phyloP scores from a whole-genome alignment of 2,113 vertebrate species.

The Prionailurus bengalensis region DNA sequence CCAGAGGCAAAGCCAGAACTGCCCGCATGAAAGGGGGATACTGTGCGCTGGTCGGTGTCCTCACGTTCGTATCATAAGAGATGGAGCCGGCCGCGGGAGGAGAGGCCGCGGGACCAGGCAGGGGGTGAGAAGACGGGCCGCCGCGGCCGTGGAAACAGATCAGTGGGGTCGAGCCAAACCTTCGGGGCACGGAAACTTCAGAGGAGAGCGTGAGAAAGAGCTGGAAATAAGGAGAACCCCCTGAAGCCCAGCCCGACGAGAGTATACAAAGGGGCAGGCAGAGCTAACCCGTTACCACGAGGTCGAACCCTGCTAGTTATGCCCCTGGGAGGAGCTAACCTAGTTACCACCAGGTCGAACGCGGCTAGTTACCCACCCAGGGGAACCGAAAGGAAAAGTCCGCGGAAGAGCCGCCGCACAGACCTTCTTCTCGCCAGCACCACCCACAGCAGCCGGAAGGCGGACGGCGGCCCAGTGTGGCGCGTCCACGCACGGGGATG shows the following conservation, averaged over 20 bases:
- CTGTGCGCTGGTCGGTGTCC: neutral
- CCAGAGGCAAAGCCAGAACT: neutral
- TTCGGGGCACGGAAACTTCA: neutral
- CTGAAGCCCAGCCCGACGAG: neutral
- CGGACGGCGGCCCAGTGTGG: neutral
- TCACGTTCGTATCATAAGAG: neutral
- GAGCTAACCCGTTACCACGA: too few relatives aligned
- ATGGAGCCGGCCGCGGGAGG: neutral
- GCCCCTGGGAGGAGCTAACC: neutral
- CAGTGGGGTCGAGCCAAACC: neutral
- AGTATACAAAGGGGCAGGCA: too few relatives aligned
- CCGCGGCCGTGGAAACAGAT: accelerated
- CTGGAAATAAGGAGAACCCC: neutral
- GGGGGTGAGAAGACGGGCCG: too few relatives aligned
- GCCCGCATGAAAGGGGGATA: neutral
- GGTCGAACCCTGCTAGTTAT: neutral
- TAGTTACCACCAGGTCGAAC: neutral
- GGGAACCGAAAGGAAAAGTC: too few relatives aligned
- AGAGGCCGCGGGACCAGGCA: accelerated
- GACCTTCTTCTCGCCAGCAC: neutral
- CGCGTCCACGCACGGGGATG: accelerated
- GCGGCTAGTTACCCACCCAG: too few relatives aligned
- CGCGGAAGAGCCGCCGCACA: accelerated
- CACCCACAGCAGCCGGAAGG: neutral
- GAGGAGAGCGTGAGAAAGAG: neutral